Percentiles rank a stretch among this genome's conserved stretches.
phyloP scores from a whole-genome alignment of 2,888 invertebrate genomes.

The Caenorhabditis angaria region DNA sequence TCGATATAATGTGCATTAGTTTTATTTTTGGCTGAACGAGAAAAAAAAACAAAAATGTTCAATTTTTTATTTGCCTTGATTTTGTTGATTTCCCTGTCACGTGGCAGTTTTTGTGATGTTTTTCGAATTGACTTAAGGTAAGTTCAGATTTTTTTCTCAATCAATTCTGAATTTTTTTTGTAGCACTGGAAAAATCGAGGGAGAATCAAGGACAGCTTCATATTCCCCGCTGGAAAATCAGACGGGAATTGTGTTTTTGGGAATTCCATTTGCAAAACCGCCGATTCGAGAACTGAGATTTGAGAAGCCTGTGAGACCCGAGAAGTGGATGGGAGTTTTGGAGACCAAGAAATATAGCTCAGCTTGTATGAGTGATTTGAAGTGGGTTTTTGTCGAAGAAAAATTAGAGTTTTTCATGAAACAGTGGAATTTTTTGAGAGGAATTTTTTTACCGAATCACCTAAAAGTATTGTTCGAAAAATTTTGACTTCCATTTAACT shows the following conservation, averaged over 20 bases:
- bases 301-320: constrained; percentile 9
- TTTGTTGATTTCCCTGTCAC: too few species aligned
- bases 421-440: too few species aligned
- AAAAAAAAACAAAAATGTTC: too few species aligned
- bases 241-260: constrained; percentile 24
- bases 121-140: too few species aligned
- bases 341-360: constrained; percentile 42
- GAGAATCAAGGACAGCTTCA: constrained; percentile 11
- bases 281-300: constrained; percentile 25
- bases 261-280: constrained; percentile 28
- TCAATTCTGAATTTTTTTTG: too few species aligned
- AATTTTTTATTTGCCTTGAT: too few species aligned
- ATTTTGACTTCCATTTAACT: too few species aligned
- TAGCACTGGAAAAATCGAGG: constrained; percentile 32
- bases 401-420: neutral
- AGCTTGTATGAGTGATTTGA: constrained; percentile 42
- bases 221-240: constrained; percentile 34
- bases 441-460: constrained; percentile 5
- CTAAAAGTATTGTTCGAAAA: neutral
- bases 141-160: too few species aligned
- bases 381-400: neutral
- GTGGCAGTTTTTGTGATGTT: too few species aligned
- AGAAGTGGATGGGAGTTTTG: constrained; percentile 29
- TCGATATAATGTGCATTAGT: too few species aligned
- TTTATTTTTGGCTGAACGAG: too few species aligned